A percentile compares a stretch with the other conserved stretches of the same genome.
These are phyloP conservation scores for Trichonephila clavata DNA, from an alignment of 1,140 invertebrate genomes.

Conservation along the genomic window DNA sequence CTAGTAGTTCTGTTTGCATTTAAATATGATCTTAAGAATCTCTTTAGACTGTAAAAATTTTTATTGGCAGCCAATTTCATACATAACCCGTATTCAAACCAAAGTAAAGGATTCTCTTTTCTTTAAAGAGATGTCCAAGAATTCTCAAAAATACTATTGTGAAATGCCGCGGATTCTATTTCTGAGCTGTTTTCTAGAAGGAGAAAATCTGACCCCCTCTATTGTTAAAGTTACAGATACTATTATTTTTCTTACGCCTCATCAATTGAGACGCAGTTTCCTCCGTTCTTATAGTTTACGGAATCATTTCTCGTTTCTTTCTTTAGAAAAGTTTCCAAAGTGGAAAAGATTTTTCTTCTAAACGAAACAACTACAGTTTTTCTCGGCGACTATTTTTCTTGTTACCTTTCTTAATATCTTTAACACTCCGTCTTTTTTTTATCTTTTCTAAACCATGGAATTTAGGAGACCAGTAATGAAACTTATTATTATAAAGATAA, in stretches of 20 bases:
- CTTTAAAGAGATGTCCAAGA: too few relatives aligned
- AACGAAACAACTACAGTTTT: background rate
- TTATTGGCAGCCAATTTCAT: too few relatives aligned
- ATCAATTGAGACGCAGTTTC: background rate
- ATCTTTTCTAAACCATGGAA: background rate
- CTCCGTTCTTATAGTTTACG: background rate
- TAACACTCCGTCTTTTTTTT: background rate
- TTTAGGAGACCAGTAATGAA: background rate
- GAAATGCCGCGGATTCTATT: too few relatives aligned
- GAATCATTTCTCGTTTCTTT: background rate
- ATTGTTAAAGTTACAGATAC: background rate
- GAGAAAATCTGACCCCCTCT: background rate
- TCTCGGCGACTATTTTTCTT: background rate
- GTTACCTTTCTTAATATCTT: background rate
- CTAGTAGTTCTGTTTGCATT: too few relatives aligned
- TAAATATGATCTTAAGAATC: too few relatives aligned
- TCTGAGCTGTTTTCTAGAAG: background rate
- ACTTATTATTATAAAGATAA: too few relatives aligned
- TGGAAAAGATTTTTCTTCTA: background rate
- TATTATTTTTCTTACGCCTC: conserved; percentile 1
- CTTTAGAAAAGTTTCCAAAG: background rate
- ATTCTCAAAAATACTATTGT: too few relatives aligned
- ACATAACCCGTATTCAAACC: too few relatives aligned
- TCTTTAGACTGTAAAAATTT: too few relatives aligned
- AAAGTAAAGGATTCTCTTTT: too few relatives aligned